phyloP scores from a whole-genome alignment of 37 sponge, comb jelly and placozoan genomes.

The Halisarca cf. caerulea region DNA sequence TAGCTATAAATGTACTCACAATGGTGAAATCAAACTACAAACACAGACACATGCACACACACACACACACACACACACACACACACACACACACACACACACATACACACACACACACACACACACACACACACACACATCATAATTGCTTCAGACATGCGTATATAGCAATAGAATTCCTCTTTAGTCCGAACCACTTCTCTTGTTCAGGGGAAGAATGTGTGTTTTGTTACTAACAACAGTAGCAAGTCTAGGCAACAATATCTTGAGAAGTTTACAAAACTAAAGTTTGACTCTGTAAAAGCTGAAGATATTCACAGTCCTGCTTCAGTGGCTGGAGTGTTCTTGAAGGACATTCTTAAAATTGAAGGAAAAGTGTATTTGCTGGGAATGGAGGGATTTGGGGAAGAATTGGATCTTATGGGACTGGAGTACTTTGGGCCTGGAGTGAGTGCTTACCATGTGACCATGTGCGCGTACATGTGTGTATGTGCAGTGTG shows the following conservation, averaged over 20 bases:
- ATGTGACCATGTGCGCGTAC: too few species aligned
- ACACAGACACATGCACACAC: too few species aligned
- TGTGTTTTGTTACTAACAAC: constrained; percentile 91
- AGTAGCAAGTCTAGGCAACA: constrained; percentile 83
- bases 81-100: too few species aligned
- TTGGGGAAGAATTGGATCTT: constrained; percentile 62
- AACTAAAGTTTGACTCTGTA: constrained; percentile 45
- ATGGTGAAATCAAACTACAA: too few species aligned
- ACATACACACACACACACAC: not conserved
- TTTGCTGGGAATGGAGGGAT: constrained; percentile 61
- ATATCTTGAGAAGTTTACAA: constrained; percentile 71
- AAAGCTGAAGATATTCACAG: constrained; percentile 70
- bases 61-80: too few species aligned
- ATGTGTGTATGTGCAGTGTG: too few species aligned
- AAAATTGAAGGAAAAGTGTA: constrained; percentile 78
- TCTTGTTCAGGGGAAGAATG: constrained; percentile 66
- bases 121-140: too few species aligned
- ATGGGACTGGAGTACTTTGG: constrained; percentile 59
- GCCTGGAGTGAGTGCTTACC: constrained; percentile 51
- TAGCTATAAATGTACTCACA: too few species aligned
- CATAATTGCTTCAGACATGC: too few species aligned
- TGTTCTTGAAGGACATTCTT: constrained; percentile 67
- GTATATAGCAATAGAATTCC: too few species aligned
- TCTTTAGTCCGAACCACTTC: not conserved
- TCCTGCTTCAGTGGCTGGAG: constrained; percentile 68